phyloP scores from a whole-genome alignment of 2,888 invertebrate genomes.

The Hybos culiciformis region DNA sequence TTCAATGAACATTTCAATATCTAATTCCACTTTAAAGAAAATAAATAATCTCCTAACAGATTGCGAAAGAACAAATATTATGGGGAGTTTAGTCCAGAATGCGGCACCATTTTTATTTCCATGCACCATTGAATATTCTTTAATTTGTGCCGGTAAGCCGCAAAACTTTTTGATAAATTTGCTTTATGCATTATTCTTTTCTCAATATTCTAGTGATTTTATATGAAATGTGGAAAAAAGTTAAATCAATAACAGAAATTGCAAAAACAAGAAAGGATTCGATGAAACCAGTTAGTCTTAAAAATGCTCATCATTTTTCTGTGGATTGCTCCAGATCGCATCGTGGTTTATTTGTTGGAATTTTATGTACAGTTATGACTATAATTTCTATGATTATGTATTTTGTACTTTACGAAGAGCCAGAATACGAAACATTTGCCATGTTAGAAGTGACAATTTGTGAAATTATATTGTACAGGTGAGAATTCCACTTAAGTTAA shows the following conservation, averaged over 20 bases:
- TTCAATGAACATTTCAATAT: background rate
- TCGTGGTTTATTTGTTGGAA: constrained; percentile 59
- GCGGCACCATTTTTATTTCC: constrained; percentile 73
- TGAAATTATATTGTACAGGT: constrained; percentile 54
- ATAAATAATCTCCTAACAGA: constrained; percentile 29
- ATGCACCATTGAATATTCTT: constrained; percentile 78
- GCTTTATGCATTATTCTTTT: no score
- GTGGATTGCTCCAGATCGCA: constrained; percentile 78
- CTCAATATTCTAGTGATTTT: no score
- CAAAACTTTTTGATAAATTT: no score
- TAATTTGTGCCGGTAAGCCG: constrained; percentile 82
- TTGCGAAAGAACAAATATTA: constrained; percentile 51
- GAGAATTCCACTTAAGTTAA: no score
- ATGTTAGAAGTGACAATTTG: constrained; percentile 63
- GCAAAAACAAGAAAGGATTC: constrained; percentile 35
- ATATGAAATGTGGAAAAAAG: constrained; percentile 86
- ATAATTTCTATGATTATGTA: constrained; percentile 82
- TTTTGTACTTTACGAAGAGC: constrained; percentile 62
- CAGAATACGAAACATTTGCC: constrained; percentile 47
- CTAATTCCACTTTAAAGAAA: constrained; percentile 18
- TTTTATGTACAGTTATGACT: constrained; percentile 64
- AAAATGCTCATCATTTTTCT: constrained; percentile 50
- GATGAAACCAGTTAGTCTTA: constrained; percentile 25
- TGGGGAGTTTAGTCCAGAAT: constrained; percentile 56
- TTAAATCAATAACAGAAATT: constrained; percentile 43